Percentiles rank a stretch among this genome's conserved stretches.
Conservation (phyloP, 2,888 invertebrate species). For the Eupithecia inturbata region DNA sequence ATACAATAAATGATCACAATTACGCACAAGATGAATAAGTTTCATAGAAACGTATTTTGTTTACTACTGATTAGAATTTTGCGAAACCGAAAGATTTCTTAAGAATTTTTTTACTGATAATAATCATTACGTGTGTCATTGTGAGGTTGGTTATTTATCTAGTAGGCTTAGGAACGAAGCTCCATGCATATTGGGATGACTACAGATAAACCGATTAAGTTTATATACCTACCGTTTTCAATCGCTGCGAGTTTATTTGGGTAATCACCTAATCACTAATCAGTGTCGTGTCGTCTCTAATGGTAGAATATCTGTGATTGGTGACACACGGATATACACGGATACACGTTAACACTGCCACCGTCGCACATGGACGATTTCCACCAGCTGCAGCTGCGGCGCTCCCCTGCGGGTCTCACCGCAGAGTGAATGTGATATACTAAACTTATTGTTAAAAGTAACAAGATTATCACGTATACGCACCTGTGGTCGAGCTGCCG, state of each 20-base stretch:
- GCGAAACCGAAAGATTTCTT: background rate
- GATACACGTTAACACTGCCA: background rate
- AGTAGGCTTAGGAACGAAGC: background rate
- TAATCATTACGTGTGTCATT: background rate
- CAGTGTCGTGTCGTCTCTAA: background rate
- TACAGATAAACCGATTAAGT: background rate
- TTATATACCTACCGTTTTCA: background rate
- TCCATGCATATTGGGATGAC: background rate
- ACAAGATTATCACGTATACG: constrained; percentile 41
- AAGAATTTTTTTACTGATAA: background rate
- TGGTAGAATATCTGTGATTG: background rate
- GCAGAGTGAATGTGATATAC: background rate
- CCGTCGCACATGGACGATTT: background rate
- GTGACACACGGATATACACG: background rate
- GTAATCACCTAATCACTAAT: background rate
- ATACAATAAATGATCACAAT: background rate
- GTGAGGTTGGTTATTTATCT: background rate
- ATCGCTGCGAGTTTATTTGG: background rate
- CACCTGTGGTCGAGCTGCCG: constrained; percentile 85
- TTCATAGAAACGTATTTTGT: background rate
- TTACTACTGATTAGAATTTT: background rate
- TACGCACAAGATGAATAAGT: background rate
- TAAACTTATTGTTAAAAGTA: background rate
- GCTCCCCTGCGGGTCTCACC: background rate
- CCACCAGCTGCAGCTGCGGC: background rate